Conservation (phyloP, 2,888 invertebrate genomes). For the Hyposoter dolosus region DNA sequence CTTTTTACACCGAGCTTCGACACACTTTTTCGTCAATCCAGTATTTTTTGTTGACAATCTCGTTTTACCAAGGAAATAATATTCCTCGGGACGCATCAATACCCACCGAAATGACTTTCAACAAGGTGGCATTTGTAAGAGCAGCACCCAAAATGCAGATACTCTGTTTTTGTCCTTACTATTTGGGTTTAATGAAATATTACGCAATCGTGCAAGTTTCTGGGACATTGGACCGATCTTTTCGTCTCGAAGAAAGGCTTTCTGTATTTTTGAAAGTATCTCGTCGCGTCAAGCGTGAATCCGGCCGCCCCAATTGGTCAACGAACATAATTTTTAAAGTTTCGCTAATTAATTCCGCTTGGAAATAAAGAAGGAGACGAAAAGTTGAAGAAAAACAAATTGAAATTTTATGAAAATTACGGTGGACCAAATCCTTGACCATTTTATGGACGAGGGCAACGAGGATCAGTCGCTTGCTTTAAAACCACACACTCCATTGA, state of each 20-base stretch:
- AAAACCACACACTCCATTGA: background rate
- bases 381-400: background rate
- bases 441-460: background rate
- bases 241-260: conserved; percentile 21
- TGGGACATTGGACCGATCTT: conserved; percentile 1
- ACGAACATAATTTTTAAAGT: background rate
- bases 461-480: too few relatives aligned
- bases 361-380: background rate
- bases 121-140: conserved; percentile 4
- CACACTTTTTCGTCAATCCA: conserved; percentile 1
- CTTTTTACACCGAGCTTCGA: background rate
- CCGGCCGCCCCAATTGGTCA: conserved; percentile 4
- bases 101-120: background rate
- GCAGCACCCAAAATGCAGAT: conserved; percentile 20
- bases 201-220: background rate
- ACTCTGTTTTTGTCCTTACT: background rate
- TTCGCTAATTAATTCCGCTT: background rate
- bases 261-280: conserved; percentile 33
- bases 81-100: conserved; percentile 26
- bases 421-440: background rate
- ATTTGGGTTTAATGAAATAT: background rate
- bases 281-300: conserved; percentile 18
- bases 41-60: background rate
- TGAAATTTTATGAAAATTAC: background rate
- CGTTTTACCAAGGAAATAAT: conserved; percentile 6